These are phyloP conservation scores for Ceriagrion tenellum DNA, from an alignment of 2,888 invertebrate genomes.

Conservation along the genomic window DNA sequence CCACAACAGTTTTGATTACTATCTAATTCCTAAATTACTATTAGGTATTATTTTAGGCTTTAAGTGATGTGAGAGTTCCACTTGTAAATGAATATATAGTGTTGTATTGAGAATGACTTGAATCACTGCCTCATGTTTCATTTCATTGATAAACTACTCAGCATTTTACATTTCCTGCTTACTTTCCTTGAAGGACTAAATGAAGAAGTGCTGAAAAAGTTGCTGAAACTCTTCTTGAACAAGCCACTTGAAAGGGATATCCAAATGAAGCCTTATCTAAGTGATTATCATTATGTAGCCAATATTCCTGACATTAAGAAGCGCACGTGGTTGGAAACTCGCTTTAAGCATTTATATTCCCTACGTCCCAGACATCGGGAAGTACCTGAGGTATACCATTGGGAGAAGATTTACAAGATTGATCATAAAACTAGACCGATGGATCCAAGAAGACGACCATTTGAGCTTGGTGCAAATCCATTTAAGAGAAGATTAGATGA, in stretches of 20 bases:
- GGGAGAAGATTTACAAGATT: constrained; percentile 91
- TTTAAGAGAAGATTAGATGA: constrained; percentile 83
- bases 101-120: too few species aligned
- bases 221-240: constrained; percentile 88
- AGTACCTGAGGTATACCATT: constrained; percentile 86
- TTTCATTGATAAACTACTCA: too few species aligned
- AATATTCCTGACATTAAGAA: constrained; percentile 84
- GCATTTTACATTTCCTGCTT: neutral
- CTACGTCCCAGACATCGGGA: constrained; percentile 84
- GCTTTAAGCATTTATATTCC: constrained; percentile 85
- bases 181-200: constrained; percentile 83
- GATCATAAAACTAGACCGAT: constrained; percentile 82
- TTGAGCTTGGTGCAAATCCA: constrained; percentile 84
- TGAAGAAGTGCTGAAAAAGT: constrained; percentile 85
- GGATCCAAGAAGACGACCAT: constrained; percentile 86
- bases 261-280: constrained; percentile 87
- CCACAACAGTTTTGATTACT: too few species aligned
- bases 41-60: too few species aligned
- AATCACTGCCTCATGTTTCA: too few species aligned
- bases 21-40: too few species aligned
- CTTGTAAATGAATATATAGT: too few species aligned
- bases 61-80: too few species aligned
- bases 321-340: constrained; percentile 85
- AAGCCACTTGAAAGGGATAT: constrained; percentile 82
- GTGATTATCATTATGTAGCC: constrained; percentile 81